Base-by-base conservation (phyloP, 2,888 invertebrate species). In the Clusia tigrina region DNA sequence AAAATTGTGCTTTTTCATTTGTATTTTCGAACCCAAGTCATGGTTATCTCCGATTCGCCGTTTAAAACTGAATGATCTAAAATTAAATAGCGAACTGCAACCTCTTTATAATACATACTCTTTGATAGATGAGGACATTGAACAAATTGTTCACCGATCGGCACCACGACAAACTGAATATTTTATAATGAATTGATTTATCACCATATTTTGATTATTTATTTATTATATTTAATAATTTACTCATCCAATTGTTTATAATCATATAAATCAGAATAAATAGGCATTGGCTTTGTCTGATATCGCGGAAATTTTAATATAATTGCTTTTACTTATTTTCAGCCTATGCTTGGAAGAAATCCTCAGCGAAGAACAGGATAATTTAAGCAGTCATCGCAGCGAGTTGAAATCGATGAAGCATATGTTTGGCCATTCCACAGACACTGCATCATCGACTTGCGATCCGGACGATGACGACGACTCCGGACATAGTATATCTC, bases 281-380 rank as follows among this genome's bases (percentile, higher is more conserved):
- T n/a, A n/a, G n/a, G n/a, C n/a, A n/a, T n/a, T n/a, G n/a, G n/a
- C n/a, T n/a, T n/a, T n/a, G n/a, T n/a, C n/a, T n/a, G n/a, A n/a
- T n/a, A n/a, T n/a, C n/a, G n/a, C n/a, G n/a, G n/a, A n/a, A n/a
- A n/a, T n/a, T n/a, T n/a, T n/a, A n/a, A n/a, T n/a, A n/a, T n/a
- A n/a, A n/a, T n/a, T 32, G 32, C 32, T 32, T 9, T 32, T 32
- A 9, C 12, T 32, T 32, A 6, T 32, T 32, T 32, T n/a, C 17
- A 70, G 69, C 2, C 51, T 66, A 57, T 69, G 69, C 18, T 48
- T 69, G n/a, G 64, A 68, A 5, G 69, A 71, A 26, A 64, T 74
- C 26, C 58, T 66, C n/a, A 65, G 63, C 20, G 69, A 71, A n/a
- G 73, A 74, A 53, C 68, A 63, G 15, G 57, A 64, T 1, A 67